These are phyloP conservation scores for Albula glossodonta DNA, from an alignment of 2,113 vertebrate genomes.

Conservation along the genomic window DNA sequence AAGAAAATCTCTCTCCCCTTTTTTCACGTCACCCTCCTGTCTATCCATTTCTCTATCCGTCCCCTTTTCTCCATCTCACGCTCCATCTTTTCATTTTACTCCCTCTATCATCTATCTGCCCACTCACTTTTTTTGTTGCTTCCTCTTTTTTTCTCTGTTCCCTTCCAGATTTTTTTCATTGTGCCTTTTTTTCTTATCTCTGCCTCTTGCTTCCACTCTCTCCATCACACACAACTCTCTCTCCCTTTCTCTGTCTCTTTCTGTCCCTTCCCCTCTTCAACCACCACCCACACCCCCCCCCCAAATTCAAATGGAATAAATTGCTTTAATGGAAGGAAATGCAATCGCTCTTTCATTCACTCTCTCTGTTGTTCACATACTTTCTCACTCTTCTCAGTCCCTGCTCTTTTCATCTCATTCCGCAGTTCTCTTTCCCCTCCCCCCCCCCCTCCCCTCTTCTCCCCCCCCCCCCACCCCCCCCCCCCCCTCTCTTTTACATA, in stretches of 20 bases:
- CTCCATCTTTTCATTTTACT: neutral
- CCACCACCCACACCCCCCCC: no score
- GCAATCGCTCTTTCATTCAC: no score
- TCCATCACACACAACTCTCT: slow-evolving; percentile 15
- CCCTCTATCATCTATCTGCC: slow-evolving; percentile 5
- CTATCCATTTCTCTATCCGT: neutral
- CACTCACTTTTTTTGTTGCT: neutral
- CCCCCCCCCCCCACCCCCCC: slow-evolving; percentile 17
- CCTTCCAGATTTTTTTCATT: slow-evolving; percentile 16
- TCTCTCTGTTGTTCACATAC: neutral
- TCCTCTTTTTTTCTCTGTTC: neutral
- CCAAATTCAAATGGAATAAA: no score
- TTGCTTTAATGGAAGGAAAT: no score
- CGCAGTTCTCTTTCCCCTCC: neutral
- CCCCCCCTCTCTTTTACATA: slow-evolving; percentile 3
- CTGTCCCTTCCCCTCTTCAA: neutral
- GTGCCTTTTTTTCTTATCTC: slow-evolving; percentile 44
- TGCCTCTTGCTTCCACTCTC: slow-evolving; percentile 31
- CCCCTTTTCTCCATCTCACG: neutral
- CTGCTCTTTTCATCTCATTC: neutral
- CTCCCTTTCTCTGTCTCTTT: slow-evolving; percentile 24
- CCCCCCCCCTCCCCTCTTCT: slow-evolving; percentile 27
- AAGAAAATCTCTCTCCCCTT: neutral
- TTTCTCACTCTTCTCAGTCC: neutral
- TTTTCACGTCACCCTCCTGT: neutral